Evolutionary conservation across 2,797 vertebrate species (phyloP).

Genomic region (Gadopsis bispinosus): DNA sequence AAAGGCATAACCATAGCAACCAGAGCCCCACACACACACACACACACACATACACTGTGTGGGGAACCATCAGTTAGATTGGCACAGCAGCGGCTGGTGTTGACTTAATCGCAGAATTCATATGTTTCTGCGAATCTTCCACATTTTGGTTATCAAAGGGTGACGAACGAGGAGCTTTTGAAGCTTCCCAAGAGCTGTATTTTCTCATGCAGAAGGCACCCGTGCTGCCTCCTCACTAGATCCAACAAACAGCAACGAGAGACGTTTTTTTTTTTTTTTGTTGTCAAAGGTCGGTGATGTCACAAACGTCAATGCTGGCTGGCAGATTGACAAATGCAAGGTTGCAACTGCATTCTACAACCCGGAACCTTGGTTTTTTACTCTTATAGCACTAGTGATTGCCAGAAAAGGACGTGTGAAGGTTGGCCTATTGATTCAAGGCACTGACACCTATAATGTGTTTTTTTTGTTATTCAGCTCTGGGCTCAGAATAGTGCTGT

Average conservation of each 20-base stretch:
- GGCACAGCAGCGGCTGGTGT: slow-evolving; percentile 28
- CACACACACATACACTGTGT: slow-evolving; percentile 28
- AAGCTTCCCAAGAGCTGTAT: slow-evolving; percentile 31
- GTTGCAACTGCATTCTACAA: slow-evolving; percentile 11
- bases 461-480: slow-evolving; percentile 24
- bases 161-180: slow-evolving; percentile 48
- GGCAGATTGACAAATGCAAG: slow-evolving; percentile 10
- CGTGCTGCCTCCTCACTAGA: slow-evolving; percentile 12
- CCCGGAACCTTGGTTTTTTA: background rate
- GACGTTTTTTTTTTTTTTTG: background rate
- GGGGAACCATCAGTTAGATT: slow-evolving; percentile 42
- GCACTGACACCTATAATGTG: background rate
- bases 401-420: slow-evolving; percentile 11
- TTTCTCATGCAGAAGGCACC: slow-evolving; percentile 43
- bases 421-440: slow-evolving; percentile 13
- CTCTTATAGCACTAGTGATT: background rate
- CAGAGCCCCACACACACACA: slow-evolving; percentile 51
- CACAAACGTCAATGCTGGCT: slow-evolving; percentile 32
- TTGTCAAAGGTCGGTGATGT: slow-evolving; percentile 42
- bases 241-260: slow-evolving; percentile 34
- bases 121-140: slow-evolving; percentile 45
- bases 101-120: slow-evolving; percentile 55
- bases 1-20: slow-evolving; percentile 86
- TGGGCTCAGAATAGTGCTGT: background rate
- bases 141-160: slow-evolving; percentile 24